Base-by-base conservation (phyloP, 2,113 vertebrate genomes). In the Pollachius pollachius region DNA sequence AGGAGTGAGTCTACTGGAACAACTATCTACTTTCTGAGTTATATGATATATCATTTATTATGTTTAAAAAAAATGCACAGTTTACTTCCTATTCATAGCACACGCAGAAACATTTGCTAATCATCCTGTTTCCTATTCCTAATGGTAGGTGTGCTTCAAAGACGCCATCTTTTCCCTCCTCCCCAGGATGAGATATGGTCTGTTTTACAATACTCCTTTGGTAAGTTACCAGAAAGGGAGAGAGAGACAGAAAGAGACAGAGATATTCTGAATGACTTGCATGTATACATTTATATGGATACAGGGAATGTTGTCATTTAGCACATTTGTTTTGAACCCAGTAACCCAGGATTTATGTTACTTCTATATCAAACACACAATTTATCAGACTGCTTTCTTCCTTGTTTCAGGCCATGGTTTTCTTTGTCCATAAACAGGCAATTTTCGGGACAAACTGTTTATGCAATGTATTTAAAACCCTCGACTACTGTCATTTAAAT, bases 151-250 rank as follows among this genome's bases (percentile, higher is more conserved):
- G 2, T 99, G 97, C 87, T 98, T 99, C 76, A 97, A 89, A 78
- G 95, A 99, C 67, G 94, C 88, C 0, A 75, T 98, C 72, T 99
- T 99, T 88, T 95, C 97, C 0, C 81, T 99, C 41, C 92, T 98
- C 52, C 97, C 97, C 1, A 94, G 97, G 57, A 99, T 99, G 97
- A 90, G 96, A 21, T 98, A 98, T 0, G 97, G 97, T 21, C 90
- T 99, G 57, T 99, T 98, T 86, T 99, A 99, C 77, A 99, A 99
- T 78, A 99, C 97, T 0, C 97, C 97, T 4, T 78, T 99, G 84
- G 97, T 99, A 90, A 93, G 96, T 88, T 63, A 58, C 59, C 3
- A 52, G 52, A 30, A 30, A 19, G 56, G 61, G 19, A 52, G 15
- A 54, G 17, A 64, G 48, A 61, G 30, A 13, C 0, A 48, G 41